These are phyloP conservation scores for Drosophila kikkawai DNA, from an alignment of 1,140 invertebrate genomes.

Conservation along the genomic window DNA sequence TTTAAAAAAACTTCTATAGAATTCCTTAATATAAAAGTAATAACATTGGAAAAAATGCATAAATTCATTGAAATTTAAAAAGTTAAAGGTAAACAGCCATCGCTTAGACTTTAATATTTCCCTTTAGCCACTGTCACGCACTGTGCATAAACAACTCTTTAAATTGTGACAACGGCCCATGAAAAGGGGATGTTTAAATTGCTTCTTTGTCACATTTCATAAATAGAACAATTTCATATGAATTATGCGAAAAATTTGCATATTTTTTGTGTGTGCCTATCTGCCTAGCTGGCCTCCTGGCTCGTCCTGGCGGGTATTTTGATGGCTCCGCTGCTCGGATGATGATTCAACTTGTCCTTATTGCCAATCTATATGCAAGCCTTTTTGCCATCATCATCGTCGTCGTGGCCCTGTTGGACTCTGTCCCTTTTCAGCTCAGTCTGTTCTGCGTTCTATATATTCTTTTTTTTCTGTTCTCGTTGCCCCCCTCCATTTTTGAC, in stretches of 20 bases:
- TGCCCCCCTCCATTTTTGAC: constrained; percentile 24
- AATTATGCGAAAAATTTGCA: constrained; percentile 73
- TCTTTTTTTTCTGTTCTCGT: constrained; percentile 1
- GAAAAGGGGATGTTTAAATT: constrained; percentile 52
- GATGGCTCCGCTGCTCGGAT: constrained; percentile 48
- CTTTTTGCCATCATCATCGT: constrained; percentile 41
- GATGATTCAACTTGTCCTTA: constrained; percentile 77
- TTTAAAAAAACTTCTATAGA: not conserved
- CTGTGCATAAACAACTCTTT: constrained; percentile 26
- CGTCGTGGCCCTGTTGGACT: constrained; percentile 24
- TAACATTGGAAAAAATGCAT: not conserved
- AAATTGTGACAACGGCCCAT: constrained; percentile 21
- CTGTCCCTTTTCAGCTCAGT: constrained; percentile 34
- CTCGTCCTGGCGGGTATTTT: constrained; percentile 37
- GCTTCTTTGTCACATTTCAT: constrained; percentile 63
- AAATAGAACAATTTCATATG: constrained; percentile 69
- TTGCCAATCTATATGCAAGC: constrained; percentile 82
- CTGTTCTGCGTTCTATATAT: constrained; percentile 24
- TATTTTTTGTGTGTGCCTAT: constrained; percentile 50
- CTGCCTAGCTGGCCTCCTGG: not conserved
- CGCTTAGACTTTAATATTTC: constrained; percentile 1
- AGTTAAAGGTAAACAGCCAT: not conserved
- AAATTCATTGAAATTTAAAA: not conserved
- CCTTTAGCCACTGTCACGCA: not conserved
- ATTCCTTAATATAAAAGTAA: not conserved